These are phyloP conservation scores for Nomada lathburiana DNA, from an alignment of 2,888 invertebrate genomes.

Conservation along the genomic window DNA sequence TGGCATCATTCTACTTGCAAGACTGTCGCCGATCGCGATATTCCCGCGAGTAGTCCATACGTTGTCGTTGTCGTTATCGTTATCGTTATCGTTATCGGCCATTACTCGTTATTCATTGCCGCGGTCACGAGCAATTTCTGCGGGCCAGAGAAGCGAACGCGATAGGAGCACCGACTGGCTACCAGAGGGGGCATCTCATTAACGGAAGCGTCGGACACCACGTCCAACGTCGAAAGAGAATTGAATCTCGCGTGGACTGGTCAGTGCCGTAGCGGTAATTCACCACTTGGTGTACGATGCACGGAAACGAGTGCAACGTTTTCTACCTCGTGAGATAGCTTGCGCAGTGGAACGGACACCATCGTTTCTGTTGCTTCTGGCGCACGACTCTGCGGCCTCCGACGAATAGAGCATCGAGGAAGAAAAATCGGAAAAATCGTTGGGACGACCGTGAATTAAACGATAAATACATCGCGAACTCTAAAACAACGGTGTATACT, in stretches of 20 bases:
- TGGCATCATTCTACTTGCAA: constrained; percentile 4
- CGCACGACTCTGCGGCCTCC: constrained; percentile 21
- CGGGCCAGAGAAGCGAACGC: not conserved
- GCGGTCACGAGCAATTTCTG: constrained; percentile 23
- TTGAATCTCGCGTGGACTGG: constrained; percentile 13
- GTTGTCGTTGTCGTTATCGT: not conserved
- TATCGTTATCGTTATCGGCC: constrained; percentile 1
- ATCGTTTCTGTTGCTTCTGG: constrained; percentile 1
- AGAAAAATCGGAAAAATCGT: not conserved
- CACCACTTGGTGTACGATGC: constrained; percentile 35
- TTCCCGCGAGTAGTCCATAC: constrained; percentile 19
- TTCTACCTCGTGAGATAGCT: constrained; percentile 36
- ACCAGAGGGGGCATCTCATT: not conserved
- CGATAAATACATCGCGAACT: constrained; percentile 32
- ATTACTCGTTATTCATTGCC: not conserved
- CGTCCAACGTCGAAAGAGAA: not conserved
- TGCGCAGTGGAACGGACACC: not conserved
- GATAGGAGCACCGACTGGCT: not conserved
- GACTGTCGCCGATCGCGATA: constrained; percentile 18
- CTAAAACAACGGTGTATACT: not conserved
- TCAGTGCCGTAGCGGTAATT: constrained; percentile 13
- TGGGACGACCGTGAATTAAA: constrained; percentile 49
- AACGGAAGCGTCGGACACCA: not conserved
- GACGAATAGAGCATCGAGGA: constrained; percentile 22
- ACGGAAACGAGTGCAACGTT: constrained; percentile 44